A percentile compares a stretch with the other conserved stretches of the same genome.
phyloP scores from a whole-genome alignment of 2,797 vertebrate genomes.

The Tolypeutes matacus region DNA sequence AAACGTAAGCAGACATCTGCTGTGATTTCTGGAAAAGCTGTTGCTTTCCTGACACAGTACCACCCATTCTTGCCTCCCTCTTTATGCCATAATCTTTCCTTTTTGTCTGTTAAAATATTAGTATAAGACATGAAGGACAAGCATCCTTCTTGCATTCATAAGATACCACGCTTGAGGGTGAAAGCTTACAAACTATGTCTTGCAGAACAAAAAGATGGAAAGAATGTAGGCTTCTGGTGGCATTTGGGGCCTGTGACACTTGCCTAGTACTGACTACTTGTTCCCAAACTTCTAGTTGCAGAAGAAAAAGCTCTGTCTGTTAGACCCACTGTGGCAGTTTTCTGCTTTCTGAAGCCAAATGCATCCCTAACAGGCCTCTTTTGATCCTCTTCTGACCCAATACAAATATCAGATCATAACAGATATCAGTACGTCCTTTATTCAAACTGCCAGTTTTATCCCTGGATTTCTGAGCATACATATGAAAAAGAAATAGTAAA shows the following conservation, averaged over 20 bases:
- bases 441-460: conserved; percentile 44
- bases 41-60: conserved; percentile 65
- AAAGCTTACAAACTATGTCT: conserved; percentile 55
- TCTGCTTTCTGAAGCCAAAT: conserved; percentile 10
- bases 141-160: conserved; percentile 57
- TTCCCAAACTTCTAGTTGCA: background rate
- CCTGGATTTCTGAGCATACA: background rate
- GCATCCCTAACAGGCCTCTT: background rate
- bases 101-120: conserved; percentile 67
- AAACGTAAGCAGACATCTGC: conserved; percentile 67
- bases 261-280: background rate
- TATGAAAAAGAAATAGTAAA: background rate
- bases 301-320: background rate
- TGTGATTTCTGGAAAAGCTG: conserved; percentile 64
- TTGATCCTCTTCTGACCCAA: background rate
- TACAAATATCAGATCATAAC: background rate
- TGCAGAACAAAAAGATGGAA: conserved; percentile 46
- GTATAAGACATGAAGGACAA: conserved; percentile 56
- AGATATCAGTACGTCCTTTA: conserved; percentile 11
- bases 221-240: conserved; percentile 33
- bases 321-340: background rate
- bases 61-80: conserved; percentile 38
- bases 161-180: conserved; percentile 59
- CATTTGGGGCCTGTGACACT: background rate
- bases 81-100: conserved; percentile 57